Base-by-base conservation (phyloP, 2,888 invertebrate species). In the Glaucopsyche alexis region DNA sequence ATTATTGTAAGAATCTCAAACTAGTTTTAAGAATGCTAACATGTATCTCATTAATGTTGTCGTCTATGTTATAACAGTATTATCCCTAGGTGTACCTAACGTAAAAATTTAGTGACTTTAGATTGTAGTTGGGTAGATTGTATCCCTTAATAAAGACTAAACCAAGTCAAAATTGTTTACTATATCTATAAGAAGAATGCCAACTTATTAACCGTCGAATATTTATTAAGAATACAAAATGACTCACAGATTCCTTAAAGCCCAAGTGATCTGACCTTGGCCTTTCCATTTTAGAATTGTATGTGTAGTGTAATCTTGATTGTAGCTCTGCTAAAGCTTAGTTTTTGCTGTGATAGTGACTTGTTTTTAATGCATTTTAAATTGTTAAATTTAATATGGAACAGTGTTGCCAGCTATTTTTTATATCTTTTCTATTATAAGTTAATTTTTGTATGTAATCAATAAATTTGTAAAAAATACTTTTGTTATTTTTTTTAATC, bases 401-500 rank as follows among this genome's bases (percentile, higher is more conserved):
- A 78, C 77, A 80, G 82, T 87, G 84, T 87, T 88, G 88, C 79
- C 80, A 81, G 80, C 78, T 80, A 80, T 79, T 76, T 69, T 52
- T 81, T 80, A 80, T 79, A 80, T 77, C 81, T 81, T 80, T 80
- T 81, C 82, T 78, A 78, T 80, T 84, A 79, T 84, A 83, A 81
- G 76, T 82, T 81, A 80, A 78, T 77, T 77, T 85, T 87, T 88
- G 85, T 87, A 87, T 80, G 80, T 79, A 78, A 79, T 81, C 76
- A 85, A 85, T 84, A 82, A 84, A 82, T 82, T 82, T 81, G 82
- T 82, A 81, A 80, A 83, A 82, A 82, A 80, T 80, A 65, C 79
- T 84, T 86, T 86, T 85, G 87, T 90, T 88, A 88, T 87, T 86
- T 82, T 73, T 78, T 80, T 82, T 82, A 83, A 78, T 79, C 76